Evolutionary conservation across 35 echinoderm and acorn worm genomes (phyloP).

Genomic region (Ptychodera flava): DNA sequence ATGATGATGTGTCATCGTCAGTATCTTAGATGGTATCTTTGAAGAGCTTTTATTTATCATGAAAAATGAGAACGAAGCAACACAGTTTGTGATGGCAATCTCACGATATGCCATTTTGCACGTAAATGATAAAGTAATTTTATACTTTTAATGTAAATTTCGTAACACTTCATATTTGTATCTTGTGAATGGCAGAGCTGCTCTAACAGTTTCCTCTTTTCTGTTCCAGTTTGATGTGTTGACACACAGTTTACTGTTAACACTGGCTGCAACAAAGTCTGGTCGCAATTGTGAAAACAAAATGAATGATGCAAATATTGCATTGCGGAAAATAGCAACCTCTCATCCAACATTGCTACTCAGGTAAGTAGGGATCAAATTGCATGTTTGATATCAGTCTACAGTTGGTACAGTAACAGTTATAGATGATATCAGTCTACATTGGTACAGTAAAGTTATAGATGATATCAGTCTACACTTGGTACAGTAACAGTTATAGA

Average conservation of each 20-base stretch:
- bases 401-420: not conserved
- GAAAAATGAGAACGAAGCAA: conserved; percentile 3
- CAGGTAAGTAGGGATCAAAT: conserved; percentile 36
- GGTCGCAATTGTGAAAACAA: conserved; percentile 44
- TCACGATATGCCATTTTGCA: no score
- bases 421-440: not conserved
- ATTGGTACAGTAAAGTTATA: not conserved
- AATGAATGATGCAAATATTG: conserved; percentile 80
- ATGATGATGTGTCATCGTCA: no score
- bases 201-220: not conserved
- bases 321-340: conserved; percentile 78
- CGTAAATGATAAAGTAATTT: no score
- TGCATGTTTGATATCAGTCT: not conserved
- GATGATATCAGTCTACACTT: not conserved
- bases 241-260: conserved; percentile 43
- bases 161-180: no score
- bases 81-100: no score
- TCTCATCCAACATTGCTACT: conserved; percentile 76
- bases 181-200: no score
- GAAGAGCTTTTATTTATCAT: not conserved
- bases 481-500: not conserved
- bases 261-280: conserved; percentile 36
- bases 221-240: not conserved
- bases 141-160: no score
- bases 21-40: no score